Evolutionary conservation across 2,888 invertebrate genomes (phyloP), one percentile per base, ranked within the genome.

Genomic region (Tenthredo livida): DNA sequence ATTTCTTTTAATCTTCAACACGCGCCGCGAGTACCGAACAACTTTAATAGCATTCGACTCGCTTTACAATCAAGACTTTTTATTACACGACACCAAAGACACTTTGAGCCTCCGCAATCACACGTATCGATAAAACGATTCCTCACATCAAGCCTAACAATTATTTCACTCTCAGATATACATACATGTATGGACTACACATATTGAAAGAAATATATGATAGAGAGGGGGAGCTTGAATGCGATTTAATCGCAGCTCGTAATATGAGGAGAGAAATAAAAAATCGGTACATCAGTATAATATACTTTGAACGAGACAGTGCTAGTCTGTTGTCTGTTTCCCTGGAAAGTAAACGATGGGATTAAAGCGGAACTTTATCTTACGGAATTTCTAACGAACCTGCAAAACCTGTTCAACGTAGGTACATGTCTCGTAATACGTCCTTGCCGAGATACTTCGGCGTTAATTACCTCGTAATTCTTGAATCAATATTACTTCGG

Each of bases 381-480:
- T 10, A 25, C 15, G 15, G 33, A 33, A 33, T 73, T 73, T n/a
- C 40, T 0, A 17, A 73, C 43, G 25, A 25, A 21, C n/a, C n/a
- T 43, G 21, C 15, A 9, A 33, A 33, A 21, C 73, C 73, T 4
- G 43, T 25, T 29, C 1, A 43, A 73, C n/a, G n/a, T n/a, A n/a
- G n/a, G n/a, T n/a, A n/a, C 2, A 33, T 67, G 6, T 67, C 15
- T 12, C 25, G 15, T 15, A 15, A 73, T 25, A 73, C 12, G 25
- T 73, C 73, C 43, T 25, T 25, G 43, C 43, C 0, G 25, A 43
- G 17, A 73, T 43, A 72, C 33, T 47, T 33, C 12, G 37, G 80
- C 40, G 80, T 61, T 80, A 80, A 80, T 80, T 80, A 80, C 25
- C 80, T 61, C 17, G 80, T 61, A 61, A 80, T 80, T 61, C 80